Base-by-base conservation (phyloP, 2,797 vertebrate genomes). In the Ataeniobius toweri region DNA sequence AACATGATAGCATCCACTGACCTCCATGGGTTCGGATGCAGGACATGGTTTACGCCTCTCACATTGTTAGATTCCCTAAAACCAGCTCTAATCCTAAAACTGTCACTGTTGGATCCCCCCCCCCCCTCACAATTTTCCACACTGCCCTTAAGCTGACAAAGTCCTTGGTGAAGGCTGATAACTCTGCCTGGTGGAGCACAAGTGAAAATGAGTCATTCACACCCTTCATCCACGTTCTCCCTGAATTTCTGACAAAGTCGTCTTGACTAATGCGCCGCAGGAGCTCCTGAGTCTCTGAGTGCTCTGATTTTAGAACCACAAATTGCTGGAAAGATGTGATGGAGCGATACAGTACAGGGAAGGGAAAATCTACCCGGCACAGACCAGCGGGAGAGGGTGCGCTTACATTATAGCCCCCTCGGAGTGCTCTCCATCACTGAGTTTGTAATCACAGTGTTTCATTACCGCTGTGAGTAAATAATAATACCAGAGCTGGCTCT, bases 391-490 rank as follows among this genome's bases (percentile, higher is more conserved):
- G 63, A 83, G 70, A 39, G 71, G 83, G 75, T 50, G 69, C 73
- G 68, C 67, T 80, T 46, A 68, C 78, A 80, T 84, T 73, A 71
- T 59, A 77, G 80, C 75, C 36, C 68, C 82, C 77, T 73, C 59
- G 2, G 75, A 83, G 77, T 73, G 71, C 76, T 65, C 83, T 78
- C 79, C 76, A 73, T 84, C 77, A 82, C 77, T n/a, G 2, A 73
- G 87, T 84, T 82, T 83, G 81, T 81, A 75, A 82, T 83, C 78
- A 77, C 80, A 74, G 80, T 63, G 83, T 72, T 72, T 86, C 84
- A 83, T 89, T 81, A 83, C 75, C 77, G 74, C 79, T 31, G 74
- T 20, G 77, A 86, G 80, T 81, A 87, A 89, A 93, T 86, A 90
- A 86, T 75, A 85, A 89, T 46, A 72, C 41, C 41, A 16, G 83